Evolutionary conservation across 2,797 vertebrate genomes (phyloP), one percentile per base, ranked within the genome.

Genomic region (Sebastes jordani): DNA sequence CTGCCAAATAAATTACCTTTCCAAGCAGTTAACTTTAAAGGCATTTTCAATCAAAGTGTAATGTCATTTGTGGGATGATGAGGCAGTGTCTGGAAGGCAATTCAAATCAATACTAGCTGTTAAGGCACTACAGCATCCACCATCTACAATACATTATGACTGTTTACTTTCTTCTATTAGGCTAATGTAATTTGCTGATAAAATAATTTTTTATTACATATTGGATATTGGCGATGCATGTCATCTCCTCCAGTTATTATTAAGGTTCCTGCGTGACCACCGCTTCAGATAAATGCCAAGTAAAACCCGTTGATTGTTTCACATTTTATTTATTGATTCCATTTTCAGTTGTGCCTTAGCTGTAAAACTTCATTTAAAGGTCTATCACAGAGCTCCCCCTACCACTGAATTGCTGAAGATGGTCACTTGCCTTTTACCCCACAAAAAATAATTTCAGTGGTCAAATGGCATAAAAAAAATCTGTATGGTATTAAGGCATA

Each of bases 1-100:
- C 83, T 88, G 86, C 76, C 89, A 82, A 90, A 92, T 94, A 90
- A 95, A 95, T 93, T 88, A 92, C 85, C 70, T 88, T 92, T 94
- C 92, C 80, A 84, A 85, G 89, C 85, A 83, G 89, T 94, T 95
- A 91, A 90, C 85, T 94, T 88, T 89, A 90, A 92, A 93, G 88
- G 81, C 90, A 88, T 93, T 93, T 93, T 94, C 88, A 93, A 92
- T 94, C 93, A 91, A 86, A 86, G 80, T 76, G 87, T 91, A 87
- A 89, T 92, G 85, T 86, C 74, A 70, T 94, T 92, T 89, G 87
- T 90, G 80, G 84, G 72, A 85, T 90, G 89, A 94, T 92, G 91
- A 92, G 88, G 85, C 88, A 88, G 83, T 86, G 90, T 93, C 89
- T 91, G 85, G 78, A 83, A 88, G 88, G 86, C 78, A 88, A 80